Evolutionary conservation across 2,797 vertebrate genomes (phyloP), one percentile per base, ranked within the genome.

Genomic region (Centropyge bicolor): DNA sequence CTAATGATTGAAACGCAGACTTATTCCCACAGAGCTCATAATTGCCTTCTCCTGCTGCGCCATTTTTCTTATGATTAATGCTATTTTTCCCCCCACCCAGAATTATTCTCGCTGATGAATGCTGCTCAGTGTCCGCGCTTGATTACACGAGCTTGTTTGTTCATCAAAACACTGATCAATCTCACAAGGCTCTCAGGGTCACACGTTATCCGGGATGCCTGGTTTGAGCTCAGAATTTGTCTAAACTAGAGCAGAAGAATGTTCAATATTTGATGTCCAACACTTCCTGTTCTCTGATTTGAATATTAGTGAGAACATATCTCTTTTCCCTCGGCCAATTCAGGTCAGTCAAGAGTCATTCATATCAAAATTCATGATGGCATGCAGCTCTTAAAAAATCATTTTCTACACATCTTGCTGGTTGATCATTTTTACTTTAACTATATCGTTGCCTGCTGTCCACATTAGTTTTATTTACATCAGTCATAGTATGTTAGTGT

Each of bases 1-100:
- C 83, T 92, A 89, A 90, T 87, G 83, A 90, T 88, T 36, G 48
- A 81, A 80, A 64, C 24, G 49, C 13, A 80, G 60, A 70, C 70
- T 61, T n/a, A 68, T 74, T 89, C 88, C 79, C 83, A 71, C 69
- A 48, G 79, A 86, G 83, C 69, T 80, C 61, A 74, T 91, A 88
- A 94, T 88, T 81, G 77, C 80, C 79, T 67, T 20, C 60, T 80
- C 64, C 76, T 80, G 75, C 85, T 87, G 87, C 61, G 83, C 45
- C 76, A 76, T 83, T 89, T 90, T 81, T 68, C 35, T 70, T 51
- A 81, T 80, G 69, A 85, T 84, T 65, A 68, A 79, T 83, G 71
- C 14, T 68, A 57, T 80, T 62, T 73, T 41, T n/a, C 13, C 11
- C 11, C 22, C 19, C 45, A 12, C 27, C 24, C 46, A 71, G 19